phyloP scores from a whole-genome alignment of 2,888 invertebrate species.

The Lathronympha strigana region DNA sequence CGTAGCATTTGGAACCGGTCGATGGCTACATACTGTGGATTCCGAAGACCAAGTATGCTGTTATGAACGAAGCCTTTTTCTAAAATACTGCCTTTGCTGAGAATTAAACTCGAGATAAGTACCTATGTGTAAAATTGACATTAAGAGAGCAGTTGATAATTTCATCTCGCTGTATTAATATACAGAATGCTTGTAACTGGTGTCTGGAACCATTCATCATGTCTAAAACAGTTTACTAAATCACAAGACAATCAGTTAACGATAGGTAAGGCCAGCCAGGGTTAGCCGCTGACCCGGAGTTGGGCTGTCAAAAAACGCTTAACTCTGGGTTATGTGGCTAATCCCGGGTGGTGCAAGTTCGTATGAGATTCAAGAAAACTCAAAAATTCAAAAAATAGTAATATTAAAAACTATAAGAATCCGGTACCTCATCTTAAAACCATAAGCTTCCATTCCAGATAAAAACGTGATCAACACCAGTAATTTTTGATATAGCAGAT shows the following conservation, averaged over 20 bases:
- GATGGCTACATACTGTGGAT: slow-evolving; percentile 32
- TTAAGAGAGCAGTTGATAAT: not conserved
- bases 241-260: too few relatives aligned
- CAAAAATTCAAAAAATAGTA: too few relatives aligned
- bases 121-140: slow-evolving; percentile 17
- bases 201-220: too few relatives aligned
- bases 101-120: slow-evolving; percentile 24
- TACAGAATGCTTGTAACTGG: not conserved
- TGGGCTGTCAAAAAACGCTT: too few relatives aligned
- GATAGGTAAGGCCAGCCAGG: too few relatives aligned
- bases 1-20: slow-evolving; percentile 37
- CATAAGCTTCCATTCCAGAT: not conserved
- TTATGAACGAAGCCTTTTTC: slow-evolving; percentile 35
- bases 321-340: too few relatives aligned
- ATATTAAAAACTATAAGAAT: too few relatives aligned
- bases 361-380: too few relatives aligned
- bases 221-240: too few relatives aligned
- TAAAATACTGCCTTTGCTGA: slow-evolving; percentile 32
- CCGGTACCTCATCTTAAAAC: too few relatives aligned
- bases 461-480: not conserved
- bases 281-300: too few relatives aligned
- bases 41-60: slow-evolving; percentile 35
- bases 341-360: too few relatives aligned
- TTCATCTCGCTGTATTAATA: not conserved
- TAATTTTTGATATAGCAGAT: not conserved